Percentiles rank a stretch among this genome's conserved stretches.
Conservation (phyloP, 2,888 invertebrate genomes). For the Eupsilia transversa region DNA sequence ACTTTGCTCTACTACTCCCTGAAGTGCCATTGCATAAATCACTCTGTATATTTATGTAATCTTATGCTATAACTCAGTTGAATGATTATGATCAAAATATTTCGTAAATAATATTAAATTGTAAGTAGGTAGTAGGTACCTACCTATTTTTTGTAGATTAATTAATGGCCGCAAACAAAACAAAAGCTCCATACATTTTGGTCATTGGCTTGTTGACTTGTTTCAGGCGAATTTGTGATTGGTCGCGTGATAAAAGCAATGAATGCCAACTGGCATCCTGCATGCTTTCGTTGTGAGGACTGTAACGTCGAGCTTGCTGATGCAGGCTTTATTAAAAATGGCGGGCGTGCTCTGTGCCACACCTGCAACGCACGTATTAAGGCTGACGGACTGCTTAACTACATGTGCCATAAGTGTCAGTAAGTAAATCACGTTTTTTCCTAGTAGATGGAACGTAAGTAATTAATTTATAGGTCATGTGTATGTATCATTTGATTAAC, state of each 20-base stretch:
- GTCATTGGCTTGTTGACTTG: neutral
- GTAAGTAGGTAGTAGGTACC: no score
- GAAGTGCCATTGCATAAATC: neutral
- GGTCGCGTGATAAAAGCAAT: constrained; percentile 99
- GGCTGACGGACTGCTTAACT: constrained; percentile 98
- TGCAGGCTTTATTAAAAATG: constrained; percentile 98
- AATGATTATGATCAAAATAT: neutral
- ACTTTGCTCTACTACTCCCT: neutral
- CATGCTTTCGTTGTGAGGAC: constrained; percentile 98
- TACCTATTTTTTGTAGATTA: neutral
- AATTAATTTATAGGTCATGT: neutral
- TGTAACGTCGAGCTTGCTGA: constrained; percentile 98
- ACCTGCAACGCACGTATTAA: constrained; percentile 99
- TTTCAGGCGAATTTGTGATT: constrained; percentile 97
- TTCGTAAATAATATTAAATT: neutral
- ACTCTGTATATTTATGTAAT: neutral
- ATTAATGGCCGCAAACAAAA: neutral
- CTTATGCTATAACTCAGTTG: neutral
- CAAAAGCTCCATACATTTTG: neutral
- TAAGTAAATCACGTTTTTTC: constrained; percentile 88
- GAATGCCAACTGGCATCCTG: constrained; percentile 99
- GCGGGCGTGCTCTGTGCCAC: constrained; percentile 96
- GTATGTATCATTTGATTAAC: no score
- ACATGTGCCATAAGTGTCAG: constrained; percentile 99
- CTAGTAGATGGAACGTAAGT: neutral